These are phyloP conservation scores for Antheraea mylitta DNA, from an alignment of 1,140 invertebrate species.

Conservation along the genomic window DNA sequence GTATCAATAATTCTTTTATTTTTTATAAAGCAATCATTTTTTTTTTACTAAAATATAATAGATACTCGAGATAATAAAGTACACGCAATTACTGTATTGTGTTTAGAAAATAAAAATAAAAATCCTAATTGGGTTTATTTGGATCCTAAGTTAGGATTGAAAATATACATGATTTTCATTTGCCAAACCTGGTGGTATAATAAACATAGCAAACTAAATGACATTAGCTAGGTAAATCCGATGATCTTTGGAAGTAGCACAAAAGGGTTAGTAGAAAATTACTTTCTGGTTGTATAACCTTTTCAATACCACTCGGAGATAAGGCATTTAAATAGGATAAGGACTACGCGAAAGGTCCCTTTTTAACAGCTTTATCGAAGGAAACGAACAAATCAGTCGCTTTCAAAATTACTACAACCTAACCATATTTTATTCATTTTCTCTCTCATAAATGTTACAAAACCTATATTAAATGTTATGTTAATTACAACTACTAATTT, in stretches of 20 bases:
- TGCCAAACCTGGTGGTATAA: background rate
- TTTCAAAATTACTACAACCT: background rate
- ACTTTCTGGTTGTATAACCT: slow-evolving; percentile 30
- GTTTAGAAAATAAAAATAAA: too few relatives aligned
- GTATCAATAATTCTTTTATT: too few relatives aligned
- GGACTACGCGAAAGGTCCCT: background rate
- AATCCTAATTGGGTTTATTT: too few relatives aligned
- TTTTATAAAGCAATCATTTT: too few relatives aligned
- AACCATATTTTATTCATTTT: too few relatives aligned
- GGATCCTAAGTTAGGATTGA: too few relatives aligned
- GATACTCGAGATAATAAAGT: too few relatives aligned
- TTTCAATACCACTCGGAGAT: slow-evolving; percentile 17
- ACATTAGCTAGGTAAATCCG: background rate
- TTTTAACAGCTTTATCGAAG: slow-evolving; percentile 6
- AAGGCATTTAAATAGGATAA: slow-evolving; percentile 27
- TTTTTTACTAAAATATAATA: too few relatives aligned
- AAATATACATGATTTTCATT: background rate
- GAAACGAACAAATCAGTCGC: background rate
- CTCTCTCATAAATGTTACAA: too few relatives aligned
- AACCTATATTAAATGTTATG: too few relatives aligned
- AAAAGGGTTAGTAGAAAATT: slow-evolving; percentile 18
- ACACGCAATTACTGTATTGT: too few relatives aligned
- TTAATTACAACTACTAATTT: too few relatives aligned
- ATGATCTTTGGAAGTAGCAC: background rate
- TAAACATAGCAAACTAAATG: background rate